Evolutionary conservation across 2,888 invertebrate genomes (phyloP), one percentile per base, ranked within the genome.

Genomic region (Meteorus colon): DNA sequence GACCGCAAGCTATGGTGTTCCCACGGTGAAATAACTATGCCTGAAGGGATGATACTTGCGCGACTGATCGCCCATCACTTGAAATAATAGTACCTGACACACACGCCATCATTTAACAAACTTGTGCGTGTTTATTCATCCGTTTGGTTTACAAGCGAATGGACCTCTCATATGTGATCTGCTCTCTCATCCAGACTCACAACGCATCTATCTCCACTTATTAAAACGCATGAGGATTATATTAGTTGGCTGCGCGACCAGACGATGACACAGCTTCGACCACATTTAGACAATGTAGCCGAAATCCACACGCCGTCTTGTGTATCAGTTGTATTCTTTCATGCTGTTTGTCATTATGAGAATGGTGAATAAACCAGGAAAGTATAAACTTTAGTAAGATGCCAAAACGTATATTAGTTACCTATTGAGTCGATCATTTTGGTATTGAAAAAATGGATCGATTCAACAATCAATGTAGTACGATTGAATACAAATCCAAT

Each of bases 241-340:
- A 48, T 48, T 48, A 48, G 16, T 48, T 48, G 16, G 75, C 65
- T 65, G 84, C 85, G 82, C 80, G 82, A 78, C 83, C 85, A 85
- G 85, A 85, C 85, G 85, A 83, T 85, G 85, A 85, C 81, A 85
- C 85, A 84, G 78, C 80, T 59, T 51, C 79, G 72, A 74, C 80
- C 83, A 80, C 81, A 83, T 85, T 85, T 85, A 84, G 84, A 84
- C 77, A 55, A 77, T 65, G 73, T 75, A 75, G 31, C 14, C 16
- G 37, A 45, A 68, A 34, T 48, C n/a, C 48, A 48, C 48, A 16
- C 16, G n/a, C 3, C 16, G 16, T 48, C n/a, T 48, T 48, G n/a
- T 48, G 14, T 48, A n/a, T n/a, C 48, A 48, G 16, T 48, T 14
- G n/a, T 48, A n/a, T 16, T 48, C n/a, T 48, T 72, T 74, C 65